Evolutionary conservation across 2,888 invertebrate genomes (phyloP).

Genomic region (Ophioninae sp.): DNA sequence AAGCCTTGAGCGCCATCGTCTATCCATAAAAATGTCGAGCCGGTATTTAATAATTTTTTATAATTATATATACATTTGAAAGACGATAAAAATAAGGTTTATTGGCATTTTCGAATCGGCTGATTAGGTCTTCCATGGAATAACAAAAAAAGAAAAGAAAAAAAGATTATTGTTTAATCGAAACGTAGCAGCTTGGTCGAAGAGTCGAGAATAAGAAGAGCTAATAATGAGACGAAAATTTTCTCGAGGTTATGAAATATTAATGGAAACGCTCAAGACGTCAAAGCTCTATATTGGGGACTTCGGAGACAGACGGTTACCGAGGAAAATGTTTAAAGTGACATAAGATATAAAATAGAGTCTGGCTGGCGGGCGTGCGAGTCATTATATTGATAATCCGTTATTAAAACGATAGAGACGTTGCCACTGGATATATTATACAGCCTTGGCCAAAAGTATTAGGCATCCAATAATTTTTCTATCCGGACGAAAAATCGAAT

Average conservation of each 20-base stretch:
- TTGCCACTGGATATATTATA: too few relatives aligned
- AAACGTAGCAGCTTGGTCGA: not conserved
- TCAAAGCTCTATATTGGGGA: not conserved
- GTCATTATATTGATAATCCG: slow-evolving; percentile 36
- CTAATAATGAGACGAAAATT: not conserved
- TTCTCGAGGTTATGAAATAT: not conserved
- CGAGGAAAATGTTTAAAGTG: slow-evolving; percentile 20
- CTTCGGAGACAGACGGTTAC: not conserved
- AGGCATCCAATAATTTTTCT: too few relatives aligned
- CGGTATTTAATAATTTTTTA: not conserved
- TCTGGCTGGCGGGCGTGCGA: not conserved
- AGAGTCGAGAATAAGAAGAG: not conserved
- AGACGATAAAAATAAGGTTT: not conserved
- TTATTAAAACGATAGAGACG: slow-evolving; percentile 14
- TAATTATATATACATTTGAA: not conserved
- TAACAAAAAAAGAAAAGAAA: not conserved
- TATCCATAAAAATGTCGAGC: not conserved
- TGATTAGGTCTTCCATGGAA: not conserved
- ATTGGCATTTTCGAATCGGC: not conserved
- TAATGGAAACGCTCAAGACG: not conserved
- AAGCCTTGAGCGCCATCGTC: not conserved
- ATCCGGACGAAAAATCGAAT: too few relatives aligned
- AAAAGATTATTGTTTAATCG: not conserved
- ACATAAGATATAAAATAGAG: slow-evolving; percentile 4
- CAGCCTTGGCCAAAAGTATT: too few relatives aligned